Percentiles rank a stretch among this genome's conserved stretches.
Conservation (phyloP, 2,888 invertebrate species). For the Apoda limacodes region DNA sequence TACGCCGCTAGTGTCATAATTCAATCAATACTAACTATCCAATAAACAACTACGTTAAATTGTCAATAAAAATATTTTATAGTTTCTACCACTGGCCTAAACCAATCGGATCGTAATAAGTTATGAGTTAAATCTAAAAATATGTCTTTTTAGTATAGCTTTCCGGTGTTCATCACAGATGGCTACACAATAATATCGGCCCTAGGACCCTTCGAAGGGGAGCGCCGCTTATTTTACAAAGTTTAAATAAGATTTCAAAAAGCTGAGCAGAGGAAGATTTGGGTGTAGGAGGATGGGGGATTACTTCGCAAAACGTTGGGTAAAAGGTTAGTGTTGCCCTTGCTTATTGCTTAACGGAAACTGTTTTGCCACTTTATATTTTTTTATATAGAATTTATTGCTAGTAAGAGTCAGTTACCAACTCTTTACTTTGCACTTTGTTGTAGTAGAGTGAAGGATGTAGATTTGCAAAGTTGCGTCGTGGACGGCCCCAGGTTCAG, state of each 20-base stretch:
- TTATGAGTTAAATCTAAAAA: slow-evolving; percentile 69
- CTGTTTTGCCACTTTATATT: too few relatives aligned
- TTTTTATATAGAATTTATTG: too few relatives aligned
- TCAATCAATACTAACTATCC: too few relatives aligned
- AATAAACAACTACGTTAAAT: slow-evolving; percentile 52
- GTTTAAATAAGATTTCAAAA: slow-evolving; percentile 69
- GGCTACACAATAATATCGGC: slow-evolving; percentile 63
- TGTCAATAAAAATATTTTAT: slow-evolving; percentile 36
- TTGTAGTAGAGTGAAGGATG: too few relatives aligned
- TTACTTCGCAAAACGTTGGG: slow-evolving; percentile 31
- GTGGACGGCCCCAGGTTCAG: too few relatives aligned
- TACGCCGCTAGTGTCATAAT: too few relatives aligned
- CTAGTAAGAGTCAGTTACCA: too few relatives aligned
- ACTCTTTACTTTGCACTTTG: too few relatives aligned
- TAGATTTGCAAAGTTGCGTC: too few relatives aligned
- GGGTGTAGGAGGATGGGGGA: slow-evolving; percentile 31
- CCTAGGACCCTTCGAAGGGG: slow-evolving; percentile 44
- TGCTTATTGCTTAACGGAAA: too few relatives aligned
- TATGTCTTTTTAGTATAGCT: slow-evolving; percentile 64
- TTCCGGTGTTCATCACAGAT: slow-evolving; percentile 58
- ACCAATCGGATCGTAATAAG: slow-evolving; percentile 64
- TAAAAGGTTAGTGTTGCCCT: too few relatives aligned
- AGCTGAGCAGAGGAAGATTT: slow-evolving; percentile 41
- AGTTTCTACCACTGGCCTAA: slow-evolving; percentile 65
- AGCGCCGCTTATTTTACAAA: slow-evolving; percentile 61